Evolutionary conservation across 2,113 vertebrate genomes (phyloP).

Genomic region (Taxidea taxus): DNA sequence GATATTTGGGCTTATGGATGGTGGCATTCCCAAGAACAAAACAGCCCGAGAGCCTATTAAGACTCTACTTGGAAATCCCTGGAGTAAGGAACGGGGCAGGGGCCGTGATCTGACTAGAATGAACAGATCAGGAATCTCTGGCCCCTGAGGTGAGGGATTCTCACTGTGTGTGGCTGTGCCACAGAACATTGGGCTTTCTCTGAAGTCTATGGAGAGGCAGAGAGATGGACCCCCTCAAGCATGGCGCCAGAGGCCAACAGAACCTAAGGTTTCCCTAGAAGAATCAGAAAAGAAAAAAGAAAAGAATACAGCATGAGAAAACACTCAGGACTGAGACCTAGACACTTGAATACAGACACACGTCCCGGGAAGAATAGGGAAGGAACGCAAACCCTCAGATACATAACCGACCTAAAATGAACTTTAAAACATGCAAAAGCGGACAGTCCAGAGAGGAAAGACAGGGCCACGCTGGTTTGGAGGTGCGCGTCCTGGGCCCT

Average conservation of each 20-base stretch:
- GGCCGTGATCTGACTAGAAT: not conserved
- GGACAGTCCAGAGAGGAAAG: not conserved
- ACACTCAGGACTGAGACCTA: not conserved
- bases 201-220: not conserved
- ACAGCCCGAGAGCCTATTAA: not conserved
- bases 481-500: not conserved
- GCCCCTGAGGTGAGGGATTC: not conserved
- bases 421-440: not conserved
- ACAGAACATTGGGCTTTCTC: not conserved
- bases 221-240: not conserved
- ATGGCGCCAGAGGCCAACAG: not conserved
- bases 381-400: no score
- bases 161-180: not conserved
- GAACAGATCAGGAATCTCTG: not conserved
- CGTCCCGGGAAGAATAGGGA: not conserved
- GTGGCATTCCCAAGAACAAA: not conserved
- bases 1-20: not conserved
- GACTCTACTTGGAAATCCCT: not conserved
- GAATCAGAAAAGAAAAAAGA: not conserved
- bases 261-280: not conserved
- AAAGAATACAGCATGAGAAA: not conserved
- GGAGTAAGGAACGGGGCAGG: not conserved
- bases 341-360: not conserved
- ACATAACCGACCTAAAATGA: not conserved
- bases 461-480: fast-evolving